Conservation (phyloP, 2,888 invertebrate genomes). For the Drosophila rubida region DNA sequence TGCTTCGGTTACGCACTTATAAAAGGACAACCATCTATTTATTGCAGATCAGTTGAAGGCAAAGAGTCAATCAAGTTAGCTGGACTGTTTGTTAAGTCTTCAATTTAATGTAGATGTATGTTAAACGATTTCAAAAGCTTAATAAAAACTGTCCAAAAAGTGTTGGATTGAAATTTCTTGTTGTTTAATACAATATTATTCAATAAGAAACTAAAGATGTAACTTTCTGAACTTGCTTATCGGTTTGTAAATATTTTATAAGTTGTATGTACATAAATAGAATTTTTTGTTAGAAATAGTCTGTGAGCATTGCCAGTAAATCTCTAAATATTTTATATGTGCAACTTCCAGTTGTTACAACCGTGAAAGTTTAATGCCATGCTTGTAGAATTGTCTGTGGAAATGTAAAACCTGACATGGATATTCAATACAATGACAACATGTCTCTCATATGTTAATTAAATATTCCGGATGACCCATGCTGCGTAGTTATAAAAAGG, state of each 20-base stretch:
- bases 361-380: not conserved
- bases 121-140: too few relatives aligned
- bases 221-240: not conserved
- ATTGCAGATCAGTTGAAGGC: too few relatives aligned
- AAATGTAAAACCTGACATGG: too few relatives aligned
- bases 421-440: not conserved
- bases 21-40: too few relatives aligned
- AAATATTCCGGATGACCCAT: not conserved
- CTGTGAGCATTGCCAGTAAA: not conserved
- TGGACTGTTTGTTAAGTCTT: too few relatives aligned
- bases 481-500: not conserved
- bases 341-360: conserved; percentile 7
- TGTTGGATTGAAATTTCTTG: too few relatives aligned
- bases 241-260: too few relatives aligned
- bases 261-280: not conserved
- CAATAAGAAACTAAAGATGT: not conserved
- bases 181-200: too few relatives aligned
- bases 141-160: too few relatives aligned
- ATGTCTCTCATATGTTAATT: not conserved
- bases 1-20: not conserved
- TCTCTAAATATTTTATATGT: conserved; percentile 7
- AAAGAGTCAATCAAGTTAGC: too few relatives aligned
- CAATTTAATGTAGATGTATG: too few relatives aligned
- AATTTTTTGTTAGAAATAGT: not conserved
- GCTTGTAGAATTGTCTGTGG: not conserved